Evolutionary conservation across 2,113 vertebrate species (phyloP), one percentile per base, ranked within the genome.

Genomic region (Forbesichthys papilliferus): DNA sequence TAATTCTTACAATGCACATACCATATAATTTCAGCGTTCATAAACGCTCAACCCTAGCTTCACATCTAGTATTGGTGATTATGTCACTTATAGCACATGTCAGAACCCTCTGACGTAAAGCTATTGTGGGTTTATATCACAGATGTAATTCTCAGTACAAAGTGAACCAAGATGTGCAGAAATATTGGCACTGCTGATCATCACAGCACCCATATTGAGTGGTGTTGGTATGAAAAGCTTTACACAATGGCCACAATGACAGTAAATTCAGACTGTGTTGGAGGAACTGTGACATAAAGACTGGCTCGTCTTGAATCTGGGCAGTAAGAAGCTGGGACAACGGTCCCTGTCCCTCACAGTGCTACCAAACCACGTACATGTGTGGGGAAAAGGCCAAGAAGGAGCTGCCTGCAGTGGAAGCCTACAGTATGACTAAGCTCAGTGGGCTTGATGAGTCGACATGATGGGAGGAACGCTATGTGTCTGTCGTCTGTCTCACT

Each of bases 311-410:
- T 54, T 75, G 75, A 66, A 75, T 79, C 71, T 74, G 67, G 78
- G 84, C 78, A 68, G 71, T 77, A 66, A 80, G 79, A 71, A 68
- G 78, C 82, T 78, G 70, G 81, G 79, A 76, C 78, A 75, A 78
- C 79, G 66, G 84, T 86, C 82, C 81, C 76, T 78, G 84, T 86
- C 82, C 81, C 76, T 78, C 42, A 76, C 81, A 81, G 81, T 64
- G 59, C 84, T 84, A 83, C 86, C 83, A 89, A 90, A 88, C 89
- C 86, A 80, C 85, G 86, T 86, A 78, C 86, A 87, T 88, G 84
- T 88, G 85, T 87, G 84, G 87, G 87, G 87, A 90, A 87, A 85
- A 87, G 78, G 87, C 87, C 89, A 83, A 78, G 77, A 88, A 33
- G 73, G 78, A 89, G 72, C 83, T 73, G 80, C 82, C 74, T 57